These are phyloP conservation scores for Hylia prasina DNA, from an alignment of 2,113 vertebrate genomes.

Conservation along the genomic window DNA sequence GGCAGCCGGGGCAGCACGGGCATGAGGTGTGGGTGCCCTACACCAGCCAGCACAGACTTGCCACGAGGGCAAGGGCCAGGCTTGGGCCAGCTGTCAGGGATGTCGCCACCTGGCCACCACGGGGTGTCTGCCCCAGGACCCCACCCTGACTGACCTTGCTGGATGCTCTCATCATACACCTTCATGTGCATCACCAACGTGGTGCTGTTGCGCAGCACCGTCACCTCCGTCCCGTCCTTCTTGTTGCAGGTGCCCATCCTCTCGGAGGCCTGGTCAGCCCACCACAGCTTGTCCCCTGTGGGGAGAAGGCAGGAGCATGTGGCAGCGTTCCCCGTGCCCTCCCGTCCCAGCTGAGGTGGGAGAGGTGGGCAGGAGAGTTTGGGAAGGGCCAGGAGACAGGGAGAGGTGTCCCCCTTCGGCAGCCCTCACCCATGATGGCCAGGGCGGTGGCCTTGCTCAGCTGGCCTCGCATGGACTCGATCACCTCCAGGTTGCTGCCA, in stretches of 20 bases:
- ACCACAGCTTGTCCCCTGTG: constrained; percentile 92
- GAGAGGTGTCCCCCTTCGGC: neutral
- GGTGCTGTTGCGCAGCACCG: constrained; percentile 88
- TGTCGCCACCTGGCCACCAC: fast-evolving
- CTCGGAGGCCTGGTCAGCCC: constrained; percentile 91
- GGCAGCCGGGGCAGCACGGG: neutral
- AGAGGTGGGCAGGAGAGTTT: neutral
- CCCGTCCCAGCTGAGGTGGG: neutral
- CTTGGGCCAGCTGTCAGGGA: neutral
- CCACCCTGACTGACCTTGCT: constrained; percentile 70
- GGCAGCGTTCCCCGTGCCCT: neutral
- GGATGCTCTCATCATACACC: constrained; percentile 89
- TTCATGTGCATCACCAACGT: constrained; percentile 98
- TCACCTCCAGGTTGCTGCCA: constrained; percentile 79
- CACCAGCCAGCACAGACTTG: fast-evolving
- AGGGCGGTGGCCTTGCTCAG: constrained; percentile 89
- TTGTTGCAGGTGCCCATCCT: constrained; percentile 94
- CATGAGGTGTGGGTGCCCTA: fast-evolving
- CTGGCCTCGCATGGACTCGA: constrained; percentile 78
- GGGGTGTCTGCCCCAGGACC: neutral
- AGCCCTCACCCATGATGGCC: constrained; percentile 91
- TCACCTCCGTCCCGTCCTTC: constrained; percentile 80
- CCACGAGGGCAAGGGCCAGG: neutral
- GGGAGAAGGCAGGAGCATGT: neutral
- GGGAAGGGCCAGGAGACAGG: neutral